Percentiles rank a stretch among this genome's conserved stretches.
Evolutionary conservation across 1,140 invertebrate species (phyloP).

Genomic region (Sitobion miscanthi): DNA sequence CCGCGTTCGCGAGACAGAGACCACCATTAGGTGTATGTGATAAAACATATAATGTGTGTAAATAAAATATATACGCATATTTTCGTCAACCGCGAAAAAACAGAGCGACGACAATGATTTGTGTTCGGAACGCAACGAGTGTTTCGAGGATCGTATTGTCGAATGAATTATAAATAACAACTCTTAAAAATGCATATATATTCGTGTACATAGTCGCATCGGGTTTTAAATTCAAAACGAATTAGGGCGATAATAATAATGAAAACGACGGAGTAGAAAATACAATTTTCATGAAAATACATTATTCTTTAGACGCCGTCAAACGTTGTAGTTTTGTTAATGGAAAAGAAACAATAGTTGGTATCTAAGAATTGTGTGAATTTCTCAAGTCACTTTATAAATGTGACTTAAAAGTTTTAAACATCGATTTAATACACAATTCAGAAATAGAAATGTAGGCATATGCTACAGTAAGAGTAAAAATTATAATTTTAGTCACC

Average conservation of each 20-base stretch:
- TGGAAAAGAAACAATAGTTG: background rate
- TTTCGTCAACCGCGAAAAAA: background rate
- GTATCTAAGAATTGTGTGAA: background rate
- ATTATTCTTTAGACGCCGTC: background rate
- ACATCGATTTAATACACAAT: background rate
- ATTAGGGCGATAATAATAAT: conserved; percentile 14
- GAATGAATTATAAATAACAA: conserved; percentile 1
- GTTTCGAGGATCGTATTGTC: background rate
- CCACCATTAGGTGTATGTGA: background rate
- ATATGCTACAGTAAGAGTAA: background rate
- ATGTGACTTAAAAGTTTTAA: background rate
- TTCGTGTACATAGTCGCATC: background rate
- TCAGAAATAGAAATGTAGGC: background rate
- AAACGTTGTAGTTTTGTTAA: background rate
- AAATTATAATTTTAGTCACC: background rate
- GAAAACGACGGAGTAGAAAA: background rate
- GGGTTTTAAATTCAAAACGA: background rate
- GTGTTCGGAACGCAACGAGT: background rate
- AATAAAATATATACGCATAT: background rate
- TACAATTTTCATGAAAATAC: background rate
- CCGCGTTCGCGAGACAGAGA: background rate
- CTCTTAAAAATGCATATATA: background rate
- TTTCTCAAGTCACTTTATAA: background rate
- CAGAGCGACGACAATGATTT: background rate
- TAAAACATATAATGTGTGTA: background rate